Evolutionary conservation across 2,888 invertebrate genomes (phyloP), one percentile per base, ranked within the genome.

Genomic region (Dichetophora obliterata): DNA sequence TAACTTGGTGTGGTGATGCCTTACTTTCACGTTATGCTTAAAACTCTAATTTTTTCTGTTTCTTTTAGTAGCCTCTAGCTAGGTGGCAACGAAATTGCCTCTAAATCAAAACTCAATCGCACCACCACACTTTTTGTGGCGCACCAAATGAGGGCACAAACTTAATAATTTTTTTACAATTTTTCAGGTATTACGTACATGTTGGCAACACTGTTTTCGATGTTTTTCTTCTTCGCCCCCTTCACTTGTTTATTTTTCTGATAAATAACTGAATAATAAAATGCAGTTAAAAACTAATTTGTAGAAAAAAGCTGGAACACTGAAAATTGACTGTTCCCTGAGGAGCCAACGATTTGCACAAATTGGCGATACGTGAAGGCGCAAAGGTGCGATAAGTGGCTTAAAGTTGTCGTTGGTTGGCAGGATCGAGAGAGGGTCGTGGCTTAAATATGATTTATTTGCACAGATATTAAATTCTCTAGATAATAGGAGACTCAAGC

Each of bases 241-340:
- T 16, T 19, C 34, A 9, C n/a, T 16, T 34, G 31, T 14, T 50
- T 22, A 61, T 48, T 61, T 27, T 63, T 48, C 16, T 61, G 63
- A 31, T 73, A 73, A 73, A 73, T 50, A 63, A 73, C 73, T 73
- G 63, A 63, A 63, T 63, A 73, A 73, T 73, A 31, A 61, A 73
- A 48, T 43, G n/a, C 24, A 63, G 73, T 70, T 70, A 34, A 63
- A 63, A 73, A 63, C 48, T 73, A 61, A 73, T 73, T 73, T 63
- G 73, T 63, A 24, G 57, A 37, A 37, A 37, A 37, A 8, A 37
- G 37, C 37, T 8, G 8, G 8, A 37, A 37, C 37, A 8, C 8
- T 37, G 37, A 37, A 37, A 37, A 37, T 37, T 37, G 37, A 37
- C 37, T 37, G 37, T 37, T 37, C 8, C 37, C 37, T 37, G 37